Conservation (phyloP, 1,140 invertebrate genomes). For the Drosophila sp. region DNA sequence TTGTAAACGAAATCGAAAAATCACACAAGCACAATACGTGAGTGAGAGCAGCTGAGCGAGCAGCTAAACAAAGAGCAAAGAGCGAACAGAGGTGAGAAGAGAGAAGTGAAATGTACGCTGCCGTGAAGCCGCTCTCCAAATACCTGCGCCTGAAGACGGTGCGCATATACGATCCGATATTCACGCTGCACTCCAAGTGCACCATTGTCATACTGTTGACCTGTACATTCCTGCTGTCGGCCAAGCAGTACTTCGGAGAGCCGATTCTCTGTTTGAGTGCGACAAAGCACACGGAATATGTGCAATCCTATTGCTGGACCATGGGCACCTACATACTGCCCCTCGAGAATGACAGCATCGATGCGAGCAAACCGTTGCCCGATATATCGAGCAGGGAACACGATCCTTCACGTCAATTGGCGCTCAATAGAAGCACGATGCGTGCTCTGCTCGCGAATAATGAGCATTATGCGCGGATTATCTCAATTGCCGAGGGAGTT, state of each 20-base stretch:
- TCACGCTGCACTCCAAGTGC: constrained; percentile 88
- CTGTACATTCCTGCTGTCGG: constrained; percentile 88
- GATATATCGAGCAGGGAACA: not conserved
- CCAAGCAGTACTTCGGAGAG: constrained; percentile 89
- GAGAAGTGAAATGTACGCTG: constrained; percentile 56
- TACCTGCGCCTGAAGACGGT: constrained; percentile 87
- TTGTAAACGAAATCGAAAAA: constrained; percentile 10
- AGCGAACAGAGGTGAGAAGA: not conserved
- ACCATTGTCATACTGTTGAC: constrained; percentile 88
- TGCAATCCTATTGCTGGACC: constrained; percentile 92
- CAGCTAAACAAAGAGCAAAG: not conserved
- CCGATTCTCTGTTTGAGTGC: constrained; percentile 88
- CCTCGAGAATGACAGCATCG: constrained; percentile 3
- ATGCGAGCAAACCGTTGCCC: not conserved
- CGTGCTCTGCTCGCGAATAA: constrained; percentile 51
- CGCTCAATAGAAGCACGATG: constrained; percentile 60
- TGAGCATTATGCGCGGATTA: constrained; percentile 54
- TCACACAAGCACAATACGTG: constrained; percentile 4
- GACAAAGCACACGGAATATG: constrained; percentile 86
- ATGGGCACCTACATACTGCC: constrained; percentile 89
- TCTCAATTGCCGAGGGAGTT: constrained; percentile 71
- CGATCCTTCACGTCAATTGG: not conserved
- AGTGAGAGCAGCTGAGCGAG: not conserved
- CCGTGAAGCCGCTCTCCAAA: constrained; percentile 68
- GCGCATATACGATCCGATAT: constrained; percentile 88